Evolutionary conservation across 2,888 invertebrate species (phyloP).

Genomic region (Melanophora roralis): DNA sequence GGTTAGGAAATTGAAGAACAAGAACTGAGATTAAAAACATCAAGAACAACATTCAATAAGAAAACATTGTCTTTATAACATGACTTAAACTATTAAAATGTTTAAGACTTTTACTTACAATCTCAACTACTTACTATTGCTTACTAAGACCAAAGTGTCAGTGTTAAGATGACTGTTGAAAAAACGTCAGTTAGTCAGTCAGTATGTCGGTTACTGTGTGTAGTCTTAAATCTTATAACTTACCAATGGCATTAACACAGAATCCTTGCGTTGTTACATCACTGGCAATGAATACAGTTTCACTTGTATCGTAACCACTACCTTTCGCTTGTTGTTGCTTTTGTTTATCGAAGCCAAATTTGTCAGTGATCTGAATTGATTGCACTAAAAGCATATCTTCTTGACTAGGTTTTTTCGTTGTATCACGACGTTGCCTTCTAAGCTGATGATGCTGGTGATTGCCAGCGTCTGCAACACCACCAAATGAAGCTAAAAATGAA

Average conservation of each 20-base stretch:
- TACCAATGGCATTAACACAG: conserved; percentile 77
- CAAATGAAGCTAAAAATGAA: conserved; percentile 51
- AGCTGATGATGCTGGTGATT: conserved; percentile 48
- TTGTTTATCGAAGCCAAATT: conserved; percentile 89
- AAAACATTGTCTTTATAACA: conserved; percentile 57
- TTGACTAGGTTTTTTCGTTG: conserved; percentile 77
- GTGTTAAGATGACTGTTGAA: conserved; percentile 4
- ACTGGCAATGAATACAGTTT: conserved; percentile 83
- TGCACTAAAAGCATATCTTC: conserved; percentile 93
- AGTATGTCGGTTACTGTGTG: not conserved
- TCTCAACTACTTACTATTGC: conserved; percentile 23
- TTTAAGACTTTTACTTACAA: conserved; percentile 34
- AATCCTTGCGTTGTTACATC: conserved; percentile 78
- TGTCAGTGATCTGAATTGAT: conserved; percentile 94
- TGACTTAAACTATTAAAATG: conserved; percentile 43
- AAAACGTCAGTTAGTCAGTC: conserved; percentile 15
- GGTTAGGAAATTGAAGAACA: conserved; percentile 27
- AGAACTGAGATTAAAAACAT: no score
- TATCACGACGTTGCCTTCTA: conserved; percentile 69
- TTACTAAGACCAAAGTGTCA: conserved; percentile 20
- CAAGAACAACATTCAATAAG: no score
- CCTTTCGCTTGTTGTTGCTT: conserved; percentile 78
- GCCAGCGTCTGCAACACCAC: conserved; percentile 33
- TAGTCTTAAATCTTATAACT: conserved; percentile 61
- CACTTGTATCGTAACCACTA: conserved; percentile 78